Conservation (phyloP, 2,797 vertebrate genomes). For the Pangasius sanitwongsei region DNA sequence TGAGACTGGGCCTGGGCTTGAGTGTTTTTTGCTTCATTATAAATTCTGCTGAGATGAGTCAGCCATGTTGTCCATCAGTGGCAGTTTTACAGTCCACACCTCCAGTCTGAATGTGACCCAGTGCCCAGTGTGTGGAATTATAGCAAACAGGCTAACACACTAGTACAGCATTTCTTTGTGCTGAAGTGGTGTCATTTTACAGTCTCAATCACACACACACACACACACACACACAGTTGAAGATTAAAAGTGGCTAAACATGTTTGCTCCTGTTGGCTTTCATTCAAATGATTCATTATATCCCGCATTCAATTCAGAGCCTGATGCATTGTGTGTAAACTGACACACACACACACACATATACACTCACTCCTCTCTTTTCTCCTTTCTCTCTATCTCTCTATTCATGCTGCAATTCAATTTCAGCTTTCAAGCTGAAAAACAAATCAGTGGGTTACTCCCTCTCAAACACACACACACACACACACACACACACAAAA, state of each 20-base stretch:
- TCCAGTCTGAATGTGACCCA: not conserved
- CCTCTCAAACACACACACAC: slow-evolving; percentile 2
- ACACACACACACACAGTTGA: not conserved
- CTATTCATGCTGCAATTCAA: slow-evolving; percentile 26
- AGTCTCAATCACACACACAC: not conserved
- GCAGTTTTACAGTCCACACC: not conserved
- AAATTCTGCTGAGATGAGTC: not conserved
- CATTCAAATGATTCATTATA: slow-evolving; percentile 4
- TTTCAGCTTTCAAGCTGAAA: slow-evolving; percentile 14
- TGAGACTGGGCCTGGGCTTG: not conserved
- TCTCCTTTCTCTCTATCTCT: not conserved
- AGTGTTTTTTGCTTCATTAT: not conserved
- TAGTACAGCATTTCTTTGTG: not conserved
- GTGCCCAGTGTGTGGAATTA: not conserved
- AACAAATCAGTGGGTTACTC: slow-evolving; percentile 22
- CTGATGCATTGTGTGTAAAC: slow-evolving; percentile 22
- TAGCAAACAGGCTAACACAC: not conserved
- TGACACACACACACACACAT: slow-evolving; percentile 10
- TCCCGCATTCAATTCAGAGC: not conserved
- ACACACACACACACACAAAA: slow-evolving; percentile 11
- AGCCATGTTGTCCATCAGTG: not conserved
- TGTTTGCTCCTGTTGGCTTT: slow-evolving; percentile 6
- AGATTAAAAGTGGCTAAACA: slow-evolving; percentile 15
- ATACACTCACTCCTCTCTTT: not conserved
- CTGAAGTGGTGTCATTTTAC: not conserved